Evolutionary conservation across 2,888 invertebrate species (phyloP), one percentile per base, ranked within the genome.

Genomic region (Limnephilus auricula): DNA sequence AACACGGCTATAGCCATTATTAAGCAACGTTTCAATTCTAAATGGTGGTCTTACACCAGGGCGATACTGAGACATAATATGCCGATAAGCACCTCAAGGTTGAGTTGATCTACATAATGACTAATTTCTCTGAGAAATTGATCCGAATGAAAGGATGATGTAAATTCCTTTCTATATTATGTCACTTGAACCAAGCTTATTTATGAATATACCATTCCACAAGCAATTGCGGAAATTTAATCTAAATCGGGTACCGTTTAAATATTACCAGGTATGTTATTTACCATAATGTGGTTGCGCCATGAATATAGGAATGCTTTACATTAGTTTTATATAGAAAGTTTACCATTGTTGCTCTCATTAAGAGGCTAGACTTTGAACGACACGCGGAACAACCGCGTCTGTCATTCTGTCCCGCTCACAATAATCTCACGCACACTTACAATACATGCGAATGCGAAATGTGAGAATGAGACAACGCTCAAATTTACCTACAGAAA

Each of bases 321-420:
- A 15, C 85, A 30, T 45, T 84, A 34, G 18, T 31, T 31, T 87
- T 87, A 65, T 65, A 65, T 79, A 87, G 87, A 87, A 87, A 87
- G 87, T 65, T 78, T n/a, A 65, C 87, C 87, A 87, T 87, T 87
- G 87, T 87, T 65, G 87, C 30, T 87, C 78, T 78, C 87, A 65
- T 65, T 65, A n/a, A n/a, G n/a, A n/a, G n/a, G n/a, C n/a, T n/a
- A n/a, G n/a, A n/a, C n/a, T n/a, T n/a, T n/a, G n/a, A n/a, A n/a
- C n/a, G n/a, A n/a, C n/a, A n/a, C n/a, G n/a, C n/a, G n/a, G n/a
- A n/a, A n/a, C n/a, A n/a, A n/a, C n/a, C n/a, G n/a, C n/a, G n/a
- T n/a, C n/a, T n/a, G n/a, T n/a, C n/a, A n/a, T n/a, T n/a, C n/a
- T n/a, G n/a, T n/a, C n/a, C n/a, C n/a, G n/a, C n/a, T n/a, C n/a